Evolutionary conservation across 1,140 invertebrate genomes (phyloP), one percentile per base, ranked within the genome.

Genomic region (Tyrophagus putrescentiae): DNA sequence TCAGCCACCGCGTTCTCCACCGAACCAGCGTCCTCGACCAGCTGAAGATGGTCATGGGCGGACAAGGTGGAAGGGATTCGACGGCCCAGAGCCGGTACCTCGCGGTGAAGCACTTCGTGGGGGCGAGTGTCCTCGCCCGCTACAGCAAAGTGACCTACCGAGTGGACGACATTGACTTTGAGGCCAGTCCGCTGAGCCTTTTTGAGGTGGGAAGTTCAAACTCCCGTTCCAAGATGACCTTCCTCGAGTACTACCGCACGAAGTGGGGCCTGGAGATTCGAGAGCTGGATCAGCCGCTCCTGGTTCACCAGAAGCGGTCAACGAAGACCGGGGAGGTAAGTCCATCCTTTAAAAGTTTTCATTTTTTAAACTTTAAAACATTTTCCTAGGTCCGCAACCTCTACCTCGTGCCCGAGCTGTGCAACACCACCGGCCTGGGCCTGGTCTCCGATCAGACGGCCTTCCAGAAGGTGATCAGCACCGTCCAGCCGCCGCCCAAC

Each of bases 141-240:
- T 96, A 96, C 67, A 96, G 96, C 66, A 92, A 93, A 66, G 84
- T 80, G 68, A 85, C 85, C 0, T 96, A 96, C 68, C 74, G 80
- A 32, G 75, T 97, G 27, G 89, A 93, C 72, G 92, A 96, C 68
- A 80, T 97, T 1, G 78, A 82, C 48, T 93, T 83, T 72, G 75
- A 83, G 42, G 80, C 80, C 69, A 75, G 74, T 16, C 80, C 81
- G 9, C 72, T 64, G 0, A 78, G 80, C 1, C 71, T 65, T 0
- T 83, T 82, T 45, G 76, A 71, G 3, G 23, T 21, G 45, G 45
- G 45, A 7, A 76, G 75, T 27, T n/a, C n/a, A n/a, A n/a, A n/a
- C n/a, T n/a, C n/a, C n/a, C n/a, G n/a, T n/a, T 76, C 76, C n/a
- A 73, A 77, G 41, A 76, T 85, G 0, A 72, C 79, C 0, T 86